Conservation (phyloP, 2,113 vertebrate species). For the Ptilonorhynchus violaceus region DNA sequence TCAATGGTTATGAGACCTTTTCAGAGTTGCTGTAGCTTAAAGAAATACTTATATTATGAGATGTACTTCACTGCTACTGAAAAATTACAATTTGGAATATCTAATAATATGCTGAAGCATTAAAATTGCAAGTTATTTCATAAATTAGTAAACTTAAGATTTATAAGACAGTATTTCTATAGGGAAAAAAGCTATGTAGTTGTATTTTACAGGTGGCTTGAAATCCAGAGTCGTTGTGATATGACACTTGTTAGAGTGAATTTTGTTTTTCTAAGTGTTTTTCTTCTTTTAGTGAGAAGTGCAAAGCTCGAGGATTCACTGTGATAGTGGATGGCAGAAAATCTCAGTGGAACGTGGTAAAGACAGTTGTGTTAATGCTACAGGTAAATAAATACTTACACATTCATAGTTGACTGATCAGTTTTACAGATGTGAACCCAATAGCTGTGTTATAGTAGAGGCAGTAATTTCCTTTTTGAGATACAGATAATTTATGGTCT, state of each 20-base stretch:
- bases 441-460: not conserved
- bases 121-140: not conserved
- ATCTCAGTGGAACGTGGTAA: slow-evolving; percentile 97
- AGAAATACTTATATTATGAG: not conserved
- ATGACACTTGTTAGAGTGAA: not conserved
- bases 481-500: not conserved
- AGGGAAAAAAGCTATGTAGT: not conserved
- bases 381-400: slow-evolving; percentile 79
- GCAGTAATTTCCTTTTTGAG: not conserved
- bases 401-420: not conserved
- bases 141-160: not conserved
- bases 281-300: slow-evolving; percentile 86
- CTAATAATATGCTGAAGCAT: not conserved
- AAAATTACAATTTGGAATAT: not conserved
- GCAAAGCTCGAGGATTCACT: slow-evolving; percentile 97
- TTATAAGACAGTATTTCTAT: not conserved
- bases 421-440: not conserved
- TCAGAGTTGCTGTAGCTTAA: not conserved
- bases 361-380: slow-evolving; percentile 97
- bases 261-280: not conserved
- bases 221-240: not conserved
- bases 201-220: not conserved
- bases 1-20: not conserved
- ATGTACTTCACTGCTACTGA: not conserved
- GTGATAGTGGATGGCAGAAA: slow-evolving; percentile 97